These are phyloP conservation scores for Motacilla alba DNA, from an alignment of 2,113 vertebrate species.

Conservation along the genomic window DNA sequence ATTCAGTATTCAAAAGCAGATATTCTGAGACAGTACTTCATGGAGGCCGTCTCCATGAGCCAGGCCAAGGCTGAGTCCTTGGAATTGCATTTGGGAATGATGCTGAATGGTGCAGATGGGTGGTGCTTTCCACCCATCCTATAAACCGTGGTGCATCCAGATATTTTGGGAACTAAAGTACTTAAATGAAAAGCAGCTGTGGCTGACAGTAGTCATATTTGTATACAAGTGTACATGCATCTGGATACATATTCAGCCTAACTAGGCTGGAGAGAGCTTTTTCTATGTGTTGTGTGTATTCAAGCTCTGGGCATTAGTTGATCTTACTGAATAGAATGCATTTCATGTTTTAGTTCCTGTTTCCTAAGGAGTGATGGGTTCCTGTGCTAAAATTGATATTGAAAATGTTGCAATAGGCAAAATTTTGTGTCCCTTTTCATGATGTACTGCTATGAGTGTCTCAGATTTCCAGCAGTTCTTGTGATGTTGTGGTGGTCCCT, in stretches of 20 bases:
- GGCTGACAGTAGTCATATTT: neutral
- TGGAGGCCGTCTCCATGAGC: neutral
- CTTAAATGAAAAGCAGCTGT: neutral
- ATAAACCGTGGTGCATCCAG: neutral
- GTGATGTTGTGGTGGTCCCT: neutral
- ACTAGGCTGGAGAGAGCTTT: neutral
- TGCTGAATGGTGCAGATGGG: neutral
- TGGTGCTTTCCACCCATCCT: neutral
- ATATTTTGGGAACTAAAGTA: neutral
- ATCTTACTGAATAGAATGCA: neutral
- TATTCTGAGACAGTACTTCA: neutral
- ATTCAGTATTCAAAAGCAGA: neutral
- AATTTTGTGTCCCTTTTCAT: neutral
- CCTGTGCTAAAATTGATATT: neutral
- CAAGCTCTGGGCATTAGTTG: neutral
- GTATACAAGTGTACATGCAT: neutral
- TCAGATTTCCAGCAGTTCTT: neutral
- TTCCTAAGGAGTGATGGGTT: neutral
- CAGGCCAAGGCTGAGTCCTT: neutral
- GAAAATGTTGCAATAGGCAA: neutral
- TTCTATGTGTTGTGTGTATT: neutral
- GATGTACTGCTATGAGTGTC: neutral
- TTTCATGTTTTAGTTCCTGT: neutral
- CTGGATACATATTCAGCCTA: neutral
- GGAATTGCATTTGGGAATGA: neutral